Conservation (phyloP, 2,797 vertebrate species). For the Schizopygopsis pylzovi region DNA sequence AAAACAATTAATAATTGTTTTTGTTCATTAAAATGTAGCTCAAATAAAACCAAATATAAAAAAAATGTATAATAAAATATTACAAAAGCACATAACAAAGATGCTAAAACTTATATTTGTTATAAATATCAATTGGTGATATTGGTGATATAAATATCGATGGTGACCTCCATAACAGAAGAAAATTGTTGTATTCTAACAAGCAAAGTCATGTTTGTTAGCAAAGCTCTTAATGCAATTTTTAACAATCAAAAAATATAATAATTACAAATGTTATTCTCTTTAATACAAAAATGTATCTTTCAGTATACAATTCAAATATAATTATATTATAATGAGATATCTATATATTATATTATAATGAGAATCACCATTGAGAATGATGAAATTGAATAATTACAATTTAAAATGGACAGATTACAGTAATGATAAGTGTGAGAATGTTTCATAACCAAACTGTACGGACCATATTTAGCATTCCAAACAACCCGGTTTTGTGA, state of each 20-base stretch:
- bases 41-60: background rate
- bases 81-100: background rate
- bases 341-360: too few species aligned
- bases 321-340: too few species aligned
- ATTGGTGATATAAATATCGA: too few species aligned
- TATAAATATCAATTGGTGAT: background rate
- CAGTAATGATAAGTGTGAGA: background rate
- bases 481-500: conserved; percentile 1
- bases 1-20: too few species aligned
- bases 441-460: background rate
- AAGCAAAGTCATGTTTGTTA: background rate
- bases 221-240: background rate
- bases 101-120: background rate
- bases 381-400: background rate
- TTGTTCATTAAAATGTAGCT: background rate
- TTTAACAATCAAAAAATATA: background rate
- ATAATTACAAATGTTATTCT: background rate
- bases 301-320: too few species aligned
- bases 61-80: background rate
- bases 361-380: background rate
- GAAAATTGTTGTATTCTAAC: background rate
- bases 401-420: background rate
- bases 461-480: conserved; percentile 19
- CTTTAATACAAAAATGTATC: background rate
- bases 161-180: background rate